A percentile compares a stretch with the other conserved stretches of the same genome.
These are phyloP conservation scores for Mechanitis mazaeus DNA, from an alignment of 2,888 invertebrate genomes.

Conservation along the genomic window DNA sequence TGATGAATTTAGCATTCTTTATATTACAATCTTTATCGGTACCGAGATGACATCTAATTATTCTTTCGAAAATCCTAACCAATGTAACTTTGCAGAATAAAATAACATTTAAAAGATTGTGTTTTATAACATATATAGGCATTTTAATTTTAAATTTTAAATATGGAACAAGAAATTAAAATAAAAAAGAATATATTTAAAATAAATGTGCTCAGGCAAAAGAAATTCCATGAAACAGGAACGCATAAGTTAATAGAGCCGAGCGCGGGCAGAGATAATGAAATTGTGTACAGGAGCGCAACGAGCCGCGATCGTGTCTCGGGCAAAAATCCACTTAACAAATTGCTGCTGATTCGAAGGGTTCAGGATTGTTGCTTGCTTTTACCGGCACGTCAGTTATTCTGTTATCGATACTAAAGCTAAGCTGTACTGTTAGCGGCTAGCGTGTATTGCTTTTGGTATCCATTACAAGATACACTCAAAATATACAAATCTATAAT, in stretches of 20 bases:
- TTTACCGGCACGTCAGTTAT: slow-evolving; percentile 71
- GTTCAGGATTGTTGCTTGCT: slow-evolving; percentile 75
- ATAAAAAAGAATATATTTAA: slow-evolving; percentile 17
- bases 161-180: slow-evolving; percentile 34
- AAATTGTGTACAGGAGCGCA: slow-evolving; percentile 77
- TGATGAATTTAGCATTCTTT: too few relatives aligned
- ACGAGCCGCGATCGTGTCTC: slow-evolving; percentile 75
- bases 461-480: too few relatives aligned
- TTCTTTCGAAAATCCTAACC: too few relatives aligned
- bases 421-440: not conserved
- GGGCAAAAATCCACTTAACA: slow-evolving; percentile 78
- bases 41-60: too few relatives aligned
- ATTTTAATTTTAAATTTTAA: slow-evolving; percentile 30
- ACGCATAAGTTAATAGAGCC: slow-evolving; percentile 68
- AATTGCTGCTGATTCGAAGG: slow-evolving; percentile 77
- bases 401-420: slow-evolving; percentile 67
- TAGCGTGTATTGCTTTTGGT: too few relatives aligned
- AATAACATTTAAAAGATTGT: too few relatives aligned
- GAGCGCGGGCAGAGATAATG: slow-evolving; percentile 70
- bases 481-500: too few relatives aligned
- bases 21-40: too few relatives aligned
- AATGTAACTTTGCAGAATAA: too few relatives aligned
- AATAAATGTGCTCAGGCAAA: slow-evolving; percentile 33
- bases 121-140: not conserved
- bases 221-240: slow-evolving; percentile 57